phyloP scores from a whole-genome alignment of 2,113 vertebrate species.

The Eulacestoma nigropectus region DNA sequence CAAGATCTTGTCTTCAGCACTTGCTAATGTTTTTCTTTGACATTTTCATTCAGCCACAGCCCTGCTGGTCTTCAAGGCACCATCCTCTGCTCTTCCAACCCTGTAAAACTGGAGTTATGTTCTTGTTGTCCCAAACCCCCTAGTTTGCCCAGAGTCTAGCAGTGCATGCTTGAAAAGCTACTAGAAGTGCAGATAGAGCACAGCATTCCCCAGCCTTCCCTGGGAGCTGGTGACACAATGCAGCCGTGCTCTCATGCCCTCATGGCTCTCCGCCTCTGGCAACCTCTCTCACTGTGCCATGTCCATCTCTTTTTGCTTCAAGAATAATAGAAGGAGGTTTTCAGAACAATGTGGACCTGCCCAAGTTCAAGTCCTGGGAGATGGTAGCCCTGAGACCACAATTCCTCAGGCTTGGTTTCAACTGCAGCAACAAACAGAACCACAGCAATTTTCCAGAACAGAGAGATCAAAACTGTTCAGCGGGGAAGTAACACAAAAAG shows the following conservation, averaged over 20 bases:
- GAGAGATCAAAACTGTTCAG: background rate
- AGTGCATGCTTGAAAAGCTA: background rate
- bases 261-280: background rate
- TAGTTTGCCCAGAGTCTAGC: background rate
- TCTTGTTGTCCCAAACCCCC: background rate
- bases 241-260: rapidly evolving
- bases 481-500: background rate
- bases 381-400: too few relatives aligned
- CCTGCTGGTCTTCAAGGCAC: background rate
- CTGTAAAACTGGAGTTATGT: rapidly evolving
- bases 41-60: background rate
- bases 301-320: background rate
- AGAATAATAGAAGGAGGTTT: background rate
- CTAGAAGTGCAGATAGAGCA: background rate
- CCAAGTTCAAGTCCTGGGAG: background rate
- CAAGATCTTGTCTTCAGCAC: background rate
- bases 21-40: background rate
- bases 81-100: background rate
- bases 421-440: background rate
- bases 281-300: background rate
- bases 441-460: background rate
- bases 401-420: background rate
- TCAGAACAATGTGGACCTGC: rapidly evolving
- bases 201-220: background rate
- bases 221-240: rapidly evolving